These are phyloP conservation scores for Mareca strepera DNA, from an alignment of 2,797 vertebrate genomes.

Conservation along the genomic window DNA sequence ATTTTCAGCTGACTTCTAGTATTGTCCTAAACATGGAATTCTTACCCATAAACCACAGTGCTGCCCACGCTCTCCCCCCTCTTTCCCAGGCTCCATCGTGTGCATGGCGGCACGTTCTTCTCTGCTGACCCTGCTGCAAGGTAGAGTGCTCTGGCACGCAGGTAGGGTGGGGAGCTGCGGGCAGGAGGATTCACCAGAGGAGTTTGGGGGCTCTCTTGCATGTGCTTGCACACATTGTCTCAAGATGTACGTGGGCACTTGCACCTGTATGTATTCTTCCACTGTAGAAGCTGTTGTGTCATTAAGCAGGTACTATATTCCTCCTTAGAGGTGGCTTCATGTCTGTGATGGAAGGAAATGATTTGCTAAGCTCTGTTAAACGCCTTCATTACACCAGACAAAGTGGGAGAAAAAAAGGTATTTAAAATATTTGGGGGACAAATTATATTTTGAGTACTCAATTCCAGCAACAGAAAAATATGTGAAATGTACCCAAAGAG, in stretches of 20 bases:
- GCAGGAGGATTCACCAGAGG: neutral
- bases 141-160: neutral
- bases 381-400: neutral
- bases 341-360: neutral
- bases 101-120: neutral
- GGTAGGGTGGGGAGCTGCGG: neutral
- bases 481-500: neutral
- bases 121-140: neutral
- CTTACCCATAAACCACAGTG: neutral
- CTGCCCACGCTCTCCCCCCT: constrained; percentile 11
- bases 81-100: constrained; percentile 30
- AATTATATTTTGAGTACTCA: neutral
- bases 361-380: neutral
- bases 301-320: neutral
- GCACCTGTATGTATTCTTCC: neutral
- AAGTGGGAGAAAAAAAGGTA: neutral
- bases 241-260: neutral
- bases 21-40: constrained; percentile 59
- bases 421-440: neutral
- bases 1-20: constrained; percentile 58
- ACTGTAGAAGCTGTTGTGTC: neutral
- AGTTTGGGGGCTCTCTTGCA: neutral
- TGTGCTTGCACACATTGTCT: neutral
- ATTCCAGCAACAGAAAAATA: neutral
- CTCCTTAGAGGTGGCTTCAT: neutral